phyloP scores from a whole-genome alignment of 2,888 invertebrate species.

The Amphipyra berbera region DNA sequence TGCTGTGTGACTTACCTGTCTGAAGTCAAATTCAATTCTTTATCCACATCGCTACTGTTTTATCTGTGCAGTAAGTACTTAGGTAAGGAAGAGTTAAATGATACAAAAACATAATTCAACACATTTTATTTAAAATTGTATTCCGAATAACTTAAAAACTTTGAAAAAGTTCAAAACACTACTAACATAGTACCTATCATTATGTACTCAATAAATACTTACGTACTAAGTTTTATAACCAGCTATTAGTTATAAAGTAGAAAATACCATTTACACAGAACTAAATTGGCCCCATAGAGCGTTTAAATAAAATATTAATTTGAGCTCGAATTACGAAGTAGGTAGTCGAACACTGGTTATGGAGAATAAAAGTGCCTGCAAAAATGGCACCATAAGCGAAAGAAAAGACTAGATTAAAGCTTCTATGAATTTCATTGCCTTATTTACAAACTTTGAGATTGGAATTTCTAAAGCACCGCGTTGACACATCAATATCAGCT shows the following conservation, averaged over 20 bases:
- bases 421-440: conserved; percentile 84
- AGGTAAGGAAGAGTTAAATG: conserved; percentile 31
- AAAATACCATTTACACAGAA: conserved; percentile 73
- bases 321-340: conserved; percentile 74
- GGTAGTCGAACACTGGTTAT: conserved; percentile 74
- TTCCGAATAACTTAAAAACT: conserved; percentile 88
- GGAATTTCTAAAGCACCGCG: conserved; percentile 78
- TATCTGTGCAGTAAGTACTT: no score
- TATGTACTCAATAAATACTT: conserved; percentile 88
- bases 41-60: no score
- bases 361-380: conserved; percentile 73
- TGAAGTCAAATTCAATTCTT: no score
- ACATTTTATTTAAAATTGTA: conserved; percentile 86
- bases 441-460: conserved; percentile 69
- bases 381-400: conserved; percentile 82
- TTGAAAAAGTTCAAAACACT: conserved; percentile 85
- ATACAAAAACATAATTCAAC: conserved; percentile 73
- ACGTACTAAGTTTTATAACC: conserved; percentile 79
- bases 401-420: conserved; percentile 89
- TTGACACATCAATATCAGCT: conserved; percentile 56
- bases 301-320: conserved; percentile 67
- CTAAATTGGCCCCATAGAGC: conserved; percentile 86
- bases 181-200: conserved; percentile 73
- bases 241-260: conserved; percentile 68
- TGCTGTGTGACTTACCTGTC: no score